These are phyloP conservation scores for Gymnobelideus leadbeateri DNA, from an alignment of 2,113 vertebrate genomes.

Conservation along the genomic window DNA sequence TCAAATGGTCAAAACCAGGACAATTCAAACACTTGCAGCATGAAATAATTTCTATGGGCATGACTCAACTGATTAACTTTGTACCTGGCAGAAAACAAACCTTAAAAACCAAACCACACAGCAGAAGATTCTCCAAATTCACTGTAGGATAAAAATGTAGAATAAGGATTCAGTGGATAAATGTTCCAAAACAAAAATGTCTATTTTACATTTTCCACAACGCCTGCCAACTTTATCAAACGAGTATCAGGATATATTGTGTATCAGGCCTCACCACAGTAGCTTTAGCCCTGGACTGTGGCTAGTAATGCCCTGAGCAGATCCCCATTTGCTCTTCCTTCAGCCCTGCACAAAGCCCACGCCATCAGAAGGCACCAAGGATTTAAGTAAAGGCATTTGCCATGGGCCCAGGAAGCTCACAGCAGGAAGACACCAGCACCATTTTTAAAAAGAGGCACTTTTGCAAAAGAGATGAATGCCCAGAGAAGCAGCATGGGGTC, in stretches of 20 bases:
- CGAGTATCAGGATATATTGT: neutral
- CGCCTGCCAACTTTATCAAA: neutral
- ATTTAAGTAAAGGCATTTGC: conserved; percentile 72
- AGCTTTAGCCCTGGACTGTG: neutral
- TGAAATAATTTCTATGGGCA: neutral
- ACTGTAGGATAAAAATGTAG: neutral
- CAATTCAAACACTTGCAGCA: neutral
- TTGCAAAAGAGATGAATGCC: conserved; percentile 58
- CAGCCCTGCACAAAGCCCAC: neutral
- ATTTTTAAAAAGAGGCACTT: neutral
- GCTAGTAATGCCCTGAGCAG: neutral
- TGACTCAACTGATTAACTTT: neutral
- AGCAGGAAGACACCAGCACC: conserved; percentile 55
- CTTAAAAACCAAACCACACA: neutral
- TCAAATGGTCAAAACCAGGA: neutral
- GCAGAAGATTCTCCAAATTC: neutral
- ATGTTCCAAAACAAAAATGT: neutral
- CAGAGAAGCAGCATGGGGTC: conserved; percentile 57
- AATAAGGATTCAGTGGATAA: neutral
- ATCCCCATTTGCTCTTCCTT: neutral
- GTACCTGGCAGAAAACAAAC: neutral
- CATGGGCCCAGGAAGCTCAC: conserved; percentile 60
- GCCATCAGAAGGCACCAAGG: conserved; percentile 50
- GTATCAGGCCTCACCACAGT: neutral
- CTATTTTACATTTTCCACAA: neutral